Base-by-base conservation (phyloP, 2,888 invertebrate genomes). In the Hirtodrosophila histrioides region DNA sequence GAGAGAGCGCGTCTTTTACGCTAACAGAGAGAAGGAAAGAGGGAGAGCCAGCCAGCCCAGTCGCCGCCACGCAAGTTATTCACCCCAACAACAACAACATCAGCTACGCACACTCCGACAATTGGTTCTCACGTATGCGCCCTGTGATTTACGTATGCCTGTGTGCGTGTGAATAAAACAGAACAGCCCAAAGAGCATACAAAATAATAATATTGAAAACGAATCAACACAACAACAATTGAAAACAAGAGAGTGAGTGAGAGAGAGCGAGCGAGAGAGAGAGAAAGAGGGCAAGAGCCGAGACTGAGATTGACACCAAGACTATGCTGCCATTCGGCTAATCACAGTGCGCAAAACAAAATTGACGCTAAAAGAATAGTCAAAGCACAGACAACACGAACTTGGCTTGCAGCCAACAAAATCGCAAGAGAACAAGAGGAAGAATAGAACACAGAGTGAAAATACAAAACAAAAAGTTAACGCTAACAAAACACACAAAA, bases 41-140 rank as follows among this genome's bases (percentile, higher is more conserved):
- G 75, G 62, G 84, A 86, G 79, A 86, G 83, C 57, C 62, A 79
- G 57, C 61, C 80, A 77, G 78, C 69, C 73, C 69, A 85, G 84
- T 66, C 81, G 84, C 82, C 87, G 88, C 87, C 88, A 86, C 88
- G 88, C 78, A 82, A 82, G 82, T 82, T 82, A 82, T 82, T 82
- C 88, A 82, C 82, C 82, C 82, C 88, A 83, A 77, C 86, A 84
- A 86, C 89, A 87, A 84, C 87, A 75, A 71, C 69, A 70, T 27
- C 53, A 31, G 61, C 62, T 51, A 71, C 69, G 69, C 67, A 71
- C 61, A 79, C 77, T 45, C 54, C 58, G 51, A 48, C 74, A 88
- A 65, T 78, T 75, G 65, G 62, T 50, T 80, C 88, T 86, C 87
- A 84, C 69, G 61, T 61, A 75, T 67, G 64, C 44, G 62, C 57